Evolutionary conservation across 2,888 invertebrate genomes (phyloP), one percentile per base, ranked within the genome.

Genomic region (Drosophila suboccidentalis): DNA sequence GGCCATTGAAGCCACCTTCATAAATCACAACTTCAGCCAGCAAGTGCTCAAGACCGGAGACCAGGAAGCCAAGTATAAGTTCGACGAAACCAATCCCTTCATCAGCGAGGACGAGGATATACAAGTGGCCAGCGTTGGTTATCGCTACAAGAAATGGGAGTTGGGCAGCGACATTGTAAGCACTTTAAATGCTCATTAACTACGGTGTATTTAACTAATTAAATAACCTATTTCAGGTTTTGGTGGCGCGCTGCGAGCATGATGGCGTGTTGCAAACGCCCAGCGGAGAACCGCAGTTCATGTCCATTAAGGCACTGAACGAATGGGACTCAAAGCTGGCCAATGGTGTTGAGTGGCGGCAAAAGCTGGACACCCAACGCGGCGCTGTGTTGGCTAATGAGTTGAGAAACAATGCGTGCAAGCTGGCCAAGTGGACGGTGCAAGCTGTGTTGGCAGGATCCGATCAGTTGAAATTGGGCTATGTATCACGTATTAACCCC

Each of bases 1-100:
- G 80, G 99, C 99, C 1, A 94, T 99, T 15, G 99, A 99, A 92
- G 99, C 99, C 0, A 99, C 99, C 1, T 99, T 99, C 93, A 99
- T 99, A 91, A 99, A 99, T 93, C 99, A 99, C 92, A 99, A 99
- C 93, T 99, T 99, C 93, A 98, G 98, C 65, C 99, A 99, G 91
- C 99, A 99, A 95, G 94, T 96, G 43, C 92, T 96, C 80, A 95
- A 95, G 89, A 94, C 94, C 17, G 95, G 95, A 0, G 80, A 94
- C 0, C 96, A 94, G 71, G 98, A 98, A 91, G 94, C 97, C 0
- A 96, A 97, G 83, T 96, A 95, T 93, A 97, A 97, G 92, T 98
- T 99, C 93, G 97, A 97, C 0, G 96, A 98, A 86, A 93, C 95
- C 0, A 99, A 99, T 93, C 99, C 99, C 1, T 99, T 99, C 91